A percentile compares a stretch with the other conserved stretches of the same genome.
Conservation (phyloP, 2,113 vertebrate genomes). For the Rhinopomastus cyanomelas region DNA sequence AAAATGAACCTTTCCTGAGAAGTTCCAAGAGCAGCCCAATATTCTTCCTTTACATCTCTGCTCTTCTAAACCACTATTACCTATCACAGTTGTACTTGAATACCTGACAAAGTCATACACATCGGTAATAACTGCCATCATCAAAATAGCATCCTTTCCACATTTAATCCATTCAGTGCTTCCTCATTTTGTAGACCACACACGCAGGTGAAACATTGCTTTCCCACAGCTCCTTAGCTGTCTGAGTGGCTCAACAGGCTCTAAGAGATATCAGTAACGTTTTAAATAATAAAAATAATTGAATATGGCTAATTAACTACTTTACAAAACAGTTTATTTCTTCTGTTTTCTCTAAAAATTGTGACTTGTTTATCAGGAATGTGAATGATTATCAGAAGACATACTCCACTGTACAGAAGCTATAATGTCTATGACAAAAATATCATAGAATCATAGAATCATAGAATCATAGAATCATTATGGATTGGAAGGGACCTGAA, state of each 20-base stretch:
- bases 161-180: not conserved
- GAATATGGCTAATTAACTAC: not conserved
- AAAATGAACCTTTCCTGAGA: not conserved
- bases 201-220: not conserved
- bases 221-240: not conserved
- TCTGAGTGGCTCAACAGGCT: not conserved
- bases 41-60: not conserved
- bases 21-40: not conserved
- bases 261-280: not conserved
- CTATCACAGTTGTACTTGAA: not conserved
- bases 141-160: conserved; percentile 48
- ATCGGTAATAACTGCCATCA: conserved; percentile 24
- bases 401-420: not conserved
- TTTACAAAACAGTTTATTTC: not conserved
- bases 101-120: not conserved
- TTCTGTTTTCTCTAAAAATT: not conserved
- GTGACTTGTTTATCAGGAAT: not conserved
- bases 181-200: not conserved
- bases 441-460: too few species aligned
- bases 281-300: not conserved
- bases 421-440: not conserved
- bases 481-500: too few species aligned
- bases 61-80: not conserved
- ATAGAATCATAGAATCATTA: too few species aligned
- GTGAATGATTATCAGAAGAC: not conserved